Conservation (phyloP, 2,113 vertebrate species). For the Cochlearius cochlearius region DNA sequence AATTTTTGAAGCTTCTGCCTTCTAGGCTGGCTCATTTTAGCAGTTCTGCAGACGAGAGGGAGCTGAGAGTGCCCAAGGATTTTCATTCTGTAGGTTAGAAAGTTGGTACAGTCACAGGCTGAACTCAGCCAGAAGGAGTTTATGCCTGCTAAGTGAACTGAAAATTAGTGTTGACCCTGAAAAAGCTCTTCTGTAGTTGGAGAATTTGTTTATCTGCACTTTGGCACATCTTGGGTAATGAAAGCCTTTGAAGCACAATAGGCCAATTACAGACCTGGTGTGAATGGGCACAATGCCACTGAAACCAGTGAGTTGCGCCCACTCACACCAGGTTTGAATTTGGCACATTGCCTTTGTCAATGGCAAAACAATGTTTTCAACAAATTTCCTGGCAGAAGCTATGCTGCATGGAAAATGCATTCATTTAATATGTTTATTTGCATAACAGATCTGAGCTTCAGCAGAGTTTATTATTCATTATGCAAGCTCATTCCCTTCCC, state of each 20-base stretch:
- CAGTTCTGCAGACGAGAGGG: not conserved
- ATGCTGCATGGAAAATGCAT: not conserved
- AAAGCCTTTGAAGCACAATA: constrained; percentile 61
- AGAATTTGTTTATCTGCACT: constrained; percentile 64
- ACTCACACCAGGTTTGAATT: constrained; percentile 8
- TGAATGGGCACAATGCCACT: constrained; percentile 29
- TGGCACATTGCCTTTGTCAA: constrained; percentile 22
- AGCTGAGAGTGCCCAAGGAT: not conserved
- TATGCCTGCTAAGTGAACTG: constrained; percentile 17
- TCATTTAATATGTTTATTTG: constrained; percentile 56
- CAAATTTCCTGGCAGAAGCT: constrained; percentile 34
- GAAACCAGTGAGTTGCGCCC: not conserved
- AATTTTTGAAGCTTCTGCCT: constrained; percentile 22
- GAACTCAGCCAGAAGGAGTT: not conserved
- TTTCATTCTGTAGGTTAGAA: not conserved
- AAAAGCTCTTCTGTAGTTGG: constrained; percentile 44
- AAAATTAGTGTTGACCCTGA: constrained; percentile 60
- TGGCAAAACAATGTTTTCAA: constrained; percentile 36
- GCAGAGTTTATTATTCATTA: constrained; percentile 18
- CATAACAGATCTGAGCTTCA: not conserved
- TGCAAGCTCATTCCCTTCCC: not conserved
- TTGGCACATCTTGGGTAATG: constrained; percentile 51
- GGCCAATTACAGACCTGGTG: constrained; percentile 31
- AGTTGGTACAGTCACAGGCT: not conserved
- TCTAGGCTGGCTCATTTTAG: not conserved